A percentile compares a stretch with the other conserved stretches of the same genome.
Conservation (phyloP, 2,113 vertebrate genomes). For the Octodon degus region DNA sequence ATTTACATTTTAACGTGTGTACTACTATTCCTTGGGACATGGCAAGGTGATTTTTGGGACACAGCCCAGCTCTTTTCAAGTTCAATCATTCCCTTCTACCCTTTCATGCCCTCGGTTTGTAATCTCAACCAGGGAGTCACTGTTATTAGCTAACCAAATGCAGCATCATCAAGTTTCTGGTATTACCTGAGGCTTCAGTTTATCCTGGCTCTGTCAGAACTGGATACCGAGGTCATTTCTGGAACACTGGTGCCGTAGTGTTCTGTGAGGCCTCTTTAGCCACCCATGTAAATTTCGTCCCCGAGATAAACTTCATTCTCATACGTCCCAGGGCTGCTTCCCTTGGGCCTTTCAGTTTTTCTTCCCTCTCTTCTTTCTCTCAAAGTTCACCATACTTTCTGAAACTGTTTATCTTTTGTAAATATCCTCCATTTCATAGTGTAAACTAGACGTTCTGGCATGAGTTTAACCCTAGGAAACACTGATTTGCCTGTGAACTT, state of each 20-base stretch:
- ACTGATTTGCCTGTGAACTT: background rate
- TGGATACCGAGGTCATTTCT: background rate
- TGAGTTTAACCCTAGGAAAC: background rate
- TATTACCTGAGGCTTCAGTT: background rate
- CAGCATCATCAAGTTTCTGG: background rate
- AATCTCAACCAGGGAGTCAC: background rate
- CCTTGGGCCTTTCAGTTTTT: background rate
- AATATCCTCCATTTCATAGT: background rate
- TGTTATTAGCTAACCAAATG: background rate
- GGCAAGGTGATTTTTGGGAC: background rate
- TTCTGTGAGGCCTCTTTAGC: background rate
- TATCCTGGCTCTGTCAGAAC: background rate
- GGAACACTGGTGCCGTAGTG: background rate
- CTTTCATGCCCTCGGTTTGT: background rate
- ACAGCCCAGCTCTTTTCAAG: background rate
- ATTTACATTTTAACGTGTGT: background rate
- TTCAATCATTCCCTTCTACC: background rate
- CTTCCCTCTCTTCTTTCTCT: background rate
- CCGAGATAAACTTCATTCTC: background rate
- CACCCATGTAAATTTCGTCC: background rate
- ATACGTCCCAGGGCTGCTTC: background rate
- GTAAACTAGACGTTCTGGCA: background rate
- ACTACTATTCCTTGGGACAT: background rate
- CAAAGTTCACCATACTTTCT: background rate
- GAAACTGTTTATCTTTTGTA: background rate